Evolutionary conservation across 2,113 vertebrate species (phyloP), one percentile per base, ranked within the genome.

Genomic region (Hyaena hyaena): DNA sequence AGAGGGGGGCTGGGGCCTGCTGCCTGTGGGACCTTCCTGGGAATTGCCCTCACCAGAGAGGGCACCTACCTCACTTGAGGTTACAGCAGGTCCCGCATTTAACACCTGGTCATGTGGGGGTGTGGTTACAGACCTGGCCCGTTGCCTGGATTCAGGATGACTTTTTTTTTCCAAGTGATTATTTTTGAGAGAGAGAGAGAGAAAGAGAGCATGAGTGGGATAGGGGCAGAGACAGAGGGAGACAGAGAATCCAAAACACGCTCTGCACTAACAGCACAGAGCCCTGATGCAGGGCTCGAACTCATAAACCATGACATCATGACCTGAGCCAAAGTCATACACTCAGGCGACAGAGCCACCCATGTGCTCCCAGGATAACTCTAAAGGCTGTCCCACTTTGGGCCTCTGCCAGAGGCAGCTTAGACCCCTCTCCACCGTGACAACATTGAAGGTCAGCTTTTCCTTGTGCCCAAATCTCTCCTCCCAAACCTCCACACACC

Each of bases 21-120:
- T 58, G 11, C 35, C 33, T 1, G 12, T 28, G 26, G 24, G 31
- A 7, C 79, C 39, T 63, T 86, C 31, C 50, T 4, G 14, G 73
- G 31, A 19, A 31, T 7, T 31, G 24, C 31, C 24, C 31, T 35
- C 63, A 68, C 81, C 81, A 39, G n/a, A 84, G 63, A 58, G 10
- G 39, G 4, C 39, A 69, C 7, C 33, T 4, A 53, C 73, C 71
- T 80, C 50, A 24, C 31, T 43, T 33, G 31, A 61, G 61, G 33
- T 61, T 50, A 3, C 68, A 26, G 15, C 35, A 11, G 1, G 12
- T 43, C 10, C 39, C 0, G 0, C 16, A 61, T n/a, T 83, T 23
- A 65, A n/a, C 1, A 14, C 10, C 45, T 77, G 6, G 1, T n/a
- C 73, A 17, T 43, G 53, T 65, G 23, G 28, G 45, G 31, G 33